A percentile compares a stretch with the other conserved stretches of the same genome.
Conservation (phyloP, 2,888 invertebrate genomes). For the Dryocosmus kuriphilus region DNA sequence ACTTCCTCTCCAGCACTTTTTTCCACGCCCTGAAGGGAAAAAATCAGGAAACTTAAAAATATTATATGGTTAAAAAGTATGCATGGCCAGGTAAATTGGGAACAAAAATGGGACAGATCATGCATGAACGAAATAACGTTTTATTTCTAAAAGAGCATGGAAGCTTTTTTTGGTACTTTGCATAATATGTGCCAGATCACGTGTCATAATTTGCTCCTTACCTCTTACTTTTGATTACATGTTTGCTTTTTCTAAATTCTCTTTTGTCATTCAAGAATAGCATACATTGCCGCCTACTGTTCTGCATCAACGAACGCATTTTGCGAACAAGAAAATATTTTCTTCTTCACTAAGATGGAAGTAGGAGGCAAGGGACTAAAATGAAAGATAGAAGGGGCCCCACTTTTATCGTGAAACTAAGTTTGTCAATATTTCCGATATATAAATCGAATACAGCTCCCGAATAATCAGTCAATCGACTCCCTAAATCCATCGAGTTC, state of each 20-base stretch:
- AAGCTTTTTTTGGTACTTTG: constrained; percentile 2
- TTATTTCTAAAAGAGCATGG: neutral
- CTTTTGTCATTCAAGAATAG: constrained; percentile 8
- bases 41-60: too few species aligned
- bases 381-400: neutral
- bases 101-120: constrained; percentile 4
- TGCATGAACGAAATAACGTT: constrained; percentile 16
- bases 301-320: constrained; percentile 4
- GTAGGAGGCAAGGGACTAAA: neutral
- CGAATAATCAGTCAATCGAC: constrained; percentile 26
- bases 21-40: too few species aligned
- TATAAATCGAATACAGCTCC: constrained; percentile 15
- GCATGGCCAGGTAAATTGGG: neutral
- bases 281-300: constrained; percentile 7
- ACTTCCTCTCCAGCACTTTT: too few species aligned
- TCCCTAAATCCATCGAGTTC: neutral
- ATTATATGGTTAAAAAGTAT: neutral
- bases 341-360: constrained; percentile 14
- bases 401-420: constrained; percentile 15
- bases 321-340: constrained; percentile 27
- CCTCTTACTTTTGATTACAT: neutral
- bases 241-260: constrained; percentile 7
- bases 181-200: neutral
- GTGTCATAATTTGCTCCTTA: constrained; percentile 4
- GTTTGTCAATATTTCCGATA: constrained; percentile 29